These are phyloP conservation scores for Meda fulgida DNA, from an alignment of 2,797 vertebrate species.

Conservation along the genomic window DNA sequence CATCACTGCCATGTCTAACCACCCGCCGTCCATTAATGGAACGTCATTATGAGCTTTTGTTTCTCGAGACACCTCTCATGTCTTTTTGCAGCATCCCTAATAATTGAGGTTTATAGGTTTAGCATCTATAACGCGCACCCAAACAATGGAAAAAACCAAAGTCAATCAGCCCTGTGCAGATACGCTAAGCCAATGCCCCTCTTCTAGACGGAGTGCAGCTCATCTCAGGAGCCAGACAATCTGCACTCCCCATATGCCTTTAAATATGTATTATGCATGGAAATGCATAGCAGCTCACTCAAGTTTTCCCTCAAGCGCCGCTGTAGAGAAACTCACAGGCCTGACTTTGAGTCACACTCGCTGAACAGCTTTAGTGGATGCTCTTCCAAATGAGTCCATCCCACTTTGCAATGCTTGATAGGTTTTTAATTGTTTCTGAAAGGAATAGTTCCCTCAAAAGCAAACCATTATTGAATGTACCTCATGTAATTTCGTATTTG, in stretches of 20 bases:
- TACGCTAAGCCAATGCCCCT: conserved; percentile 36
- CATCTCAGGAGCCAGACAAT: conserved; percentile 46
- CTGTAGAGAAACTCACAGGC: conserved; percentile 25
- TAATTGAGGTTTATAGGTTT: conserved; percentile 35
- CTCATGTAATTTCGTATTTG: neutral
- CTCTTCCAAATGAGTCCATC: conserved; percentile 17
- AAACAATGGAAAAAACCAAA: conserved; percentile 38
- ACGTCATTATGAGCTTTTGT: conserved; percentile 42
- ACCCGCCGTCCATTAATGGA: conserved; percentile 46
- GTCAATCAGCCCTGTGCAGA: conserved; percentile 47
- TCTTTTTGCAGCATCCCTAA: conserved; percentile 16
- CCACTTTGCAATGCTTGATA: conserved; percentile 1
- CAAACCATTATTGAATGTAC: neutral
- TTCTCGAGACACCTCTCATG: conserved; percentile 24
- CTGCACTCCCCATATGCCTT: conserved; percentile 48
- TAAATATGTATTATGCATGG: conserved; percentile 59
- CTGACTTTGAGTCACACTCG: conserved; percentile 33
- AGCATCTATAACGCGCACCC: conserved; percentile 6
- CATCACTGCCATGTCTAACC: conserved; percentile 31
- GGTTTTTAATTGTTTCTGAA: conserved; percentile 34
- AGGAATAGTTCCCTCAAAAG: neutral
- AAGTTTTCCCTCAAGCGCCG: conserved; percentile 47
- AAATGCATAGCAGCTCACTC: conserved; percentile 53
- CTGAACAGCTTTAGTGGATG: conserved; percentile 16
- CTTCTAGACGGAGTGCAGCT: conserved; percentile 50